Percentiles rank a stretch among this genome's conserved stretches.
These are phyloP conservation scores for Lagopus leucura DNA, from an alignment of 2,113 vertebrate genomes.

Conservation along the genomic window DNA sequence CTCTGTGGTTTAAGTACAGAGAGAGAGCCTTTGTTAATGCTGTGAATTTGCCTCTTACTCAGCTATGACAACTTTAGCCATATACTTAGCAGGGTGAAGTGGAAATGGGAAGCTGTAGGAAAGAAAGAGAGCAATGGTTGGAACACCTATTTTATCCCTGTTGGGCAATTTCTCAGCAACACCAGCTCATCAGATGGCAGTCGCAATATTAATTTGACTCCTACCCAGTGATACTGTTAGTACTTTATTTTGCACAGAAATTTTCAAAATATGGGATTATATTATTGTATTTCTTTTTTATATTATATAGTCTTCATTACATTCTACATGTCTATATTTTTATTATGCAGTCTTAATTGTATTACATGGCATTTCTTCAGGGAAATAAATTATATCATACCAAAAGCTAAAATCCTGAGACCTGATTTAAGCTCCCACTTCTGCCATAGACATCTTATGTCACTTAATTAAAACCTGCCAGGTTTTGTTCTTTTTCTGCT, in stretches of 20 bases:
- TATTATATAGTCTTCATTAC: background rate
- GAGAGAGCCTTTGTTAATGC: background rate
- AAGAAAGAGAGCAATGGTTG: background rate
- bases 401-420: conserved; percentile 18
- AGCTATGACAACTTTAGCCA: background rate
- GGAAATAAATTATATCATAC: conserved; percentile 9
- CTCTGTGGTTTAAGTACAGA: background rate
- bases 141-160: rapidly evolving
- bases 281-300: background rate
- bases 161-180: background rate
- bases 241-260: background rate
- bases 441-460: background rate
- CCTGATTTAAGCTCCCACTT: background rate
- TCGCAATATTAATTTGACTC: background rate
- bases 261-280: background rate
- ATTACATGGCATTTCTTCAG: background rate
- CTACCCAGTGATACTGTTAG: background rate
- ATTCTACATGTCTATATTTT: background rate
- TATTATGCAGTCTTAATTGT: background rate
- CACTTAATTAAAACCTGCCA: conserved; percentile 23
- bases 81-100: background rate
- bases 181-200: background rate
- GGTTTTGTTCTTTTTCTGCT: background rate
- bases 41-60: background rate
- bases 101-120: background rate